phyloP scores from a whole-genome alignment of 2,113 vertebrate genomes.

The Hippopotamus amphibius region DNA sequence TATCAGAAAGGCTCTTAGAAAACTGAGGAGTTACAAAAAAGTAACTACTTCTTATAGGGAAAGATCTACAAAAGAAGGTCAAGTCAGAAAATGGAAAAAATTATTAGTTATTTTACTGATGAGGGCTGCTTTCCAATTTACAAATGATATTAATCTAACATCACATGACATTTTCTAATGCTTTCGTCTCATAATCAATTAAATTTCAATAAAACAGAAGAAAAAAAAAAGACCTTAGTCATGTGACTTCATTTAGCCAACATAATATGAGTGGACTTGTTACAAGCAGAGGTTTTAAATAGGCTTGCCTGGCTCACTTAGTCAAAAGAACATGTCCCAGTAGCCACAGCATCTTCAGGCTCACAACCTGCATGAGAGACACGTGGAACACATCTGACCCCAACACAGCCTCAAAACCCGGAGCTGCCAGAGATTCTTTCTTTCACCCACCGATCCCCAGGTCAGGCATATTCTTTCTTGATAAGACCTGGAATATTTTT shows the following conservation, averaged over 20 bases:
- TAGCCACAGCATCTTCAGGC: no score
- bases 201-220: not conserved
- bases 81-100: not conserved
- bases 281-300: not conserved
- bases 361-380: not conserved
- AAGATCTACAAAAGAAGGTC: not conserved
- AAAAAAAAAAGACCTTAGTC: not conserved
- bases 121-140: not conserved
- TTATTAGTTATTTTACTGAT: not conserved
- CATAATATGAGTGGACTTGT: not conserved
- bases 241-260: not conserved
- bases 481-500: not conserved
- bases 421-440: not conserved
- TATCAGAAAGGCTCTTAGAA: not conserved
- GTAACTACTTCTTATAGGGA: not conserved
- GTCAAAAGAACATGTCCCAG: not conserved
- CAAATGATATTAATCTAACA: not conserved
- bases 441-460: not conserved
- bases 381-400: accelerated
- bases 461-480: not conserved
- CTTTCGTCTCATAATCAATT: not conserved
- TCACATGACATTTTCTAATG: not conserved
- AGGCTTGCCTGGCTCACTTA: not conserved
- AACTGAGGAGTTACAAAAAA: conserved; percentile 39
- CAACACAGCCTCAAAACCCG: not conserved